Conservation (phyloP, 2,888 invertebrate genomes). For the Drosophila borealis region DNA sequence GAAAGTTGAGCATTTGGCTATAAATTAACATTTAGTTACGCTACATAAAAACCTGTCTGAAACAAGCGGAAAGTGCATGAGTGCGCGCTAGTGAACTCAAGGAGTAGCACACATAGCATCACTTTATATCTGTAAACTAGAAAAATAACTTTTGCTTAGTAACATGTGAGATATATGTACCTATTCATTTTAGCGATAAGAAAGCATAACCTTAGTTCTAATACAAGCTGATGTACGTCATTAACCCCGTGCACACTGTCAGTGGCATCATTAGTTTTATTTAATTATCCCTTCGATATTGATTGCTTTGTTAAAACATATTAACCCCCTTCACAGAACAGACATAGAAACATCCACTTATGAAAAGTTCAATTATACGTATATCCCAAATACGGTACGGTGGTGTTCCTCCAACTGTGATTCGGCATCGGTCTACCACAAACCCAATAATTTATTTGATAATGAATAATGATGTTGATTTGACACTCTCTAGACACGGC, state of each 20-base stretch:
- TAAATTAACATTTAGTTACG: conserved; percentile 79
- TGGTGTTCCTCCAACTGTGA: conserved; percentile 65
- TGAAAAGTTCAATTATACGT: conserved; percentile 74
- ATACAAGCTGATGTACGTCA: conserved; percentile 47
- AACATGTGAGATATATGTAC: no score
- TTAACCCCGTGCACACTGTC: conserved; percentile 67
- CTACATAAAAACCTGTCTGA: conserved; percentile 73
- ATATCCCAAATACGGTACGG: conserved; percentile 33
- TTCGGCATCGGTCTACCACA: conserved; percentile 60
- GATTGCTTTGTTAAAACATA: conserved; percentile 78
- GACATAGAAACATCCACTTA: conserved; percentile 40
- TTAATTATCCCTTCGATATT: conserved; percentile 76
- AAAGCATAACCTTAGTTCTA: conserved; percentile 15
- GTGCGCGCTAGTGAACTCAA: not conserved
- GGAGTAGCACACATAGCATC: not conserved
- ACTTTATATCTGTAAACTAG: not conserved
- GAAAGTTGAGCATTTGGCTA: conserved; percentile 54
- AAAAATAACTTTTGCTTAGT: no score
- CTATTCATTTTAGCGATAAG: not conserved
- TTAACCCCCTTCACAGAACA: conserved; percentile 60
- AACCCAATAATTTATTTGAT: conserved; percentile 74
- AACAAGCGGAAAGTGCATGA: conserved; percentile 20
- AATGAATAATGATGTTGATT: conserved; percentile 81
- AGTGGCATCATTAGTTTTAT: conserved; percentile 79
- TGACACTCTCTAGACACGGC: conserved; percentile 67